phyloP scores from a whole-genome alignment of 2,113 vertebrate genomes.

The Pleuronectes platessa region DNA sequence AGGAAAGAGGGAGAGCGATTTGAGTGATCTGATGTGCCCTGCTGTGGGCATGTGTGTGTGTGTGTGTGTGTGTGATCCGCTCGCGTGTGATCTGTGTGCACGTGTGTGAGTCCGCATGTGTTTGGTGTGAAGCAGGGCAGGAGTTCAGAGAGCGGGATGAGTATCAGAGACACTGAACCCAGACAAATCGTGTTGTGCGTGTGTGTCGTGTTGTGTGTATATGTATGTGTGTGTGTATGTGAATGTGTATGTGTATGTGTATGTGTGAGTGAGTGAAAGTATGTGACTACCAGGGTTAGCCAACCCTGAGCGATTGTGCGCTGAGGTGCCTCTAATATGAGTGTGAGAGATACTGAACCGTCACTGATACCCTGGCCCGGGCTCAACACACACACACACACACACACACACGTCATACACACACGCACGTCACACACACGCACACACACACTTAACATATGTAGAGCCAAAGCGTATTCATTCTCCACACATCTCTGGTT shows the following conservation, averaged over 20 bases:
- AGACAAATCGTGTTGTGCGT: conserved; percentile 21
- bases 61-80: neutral
- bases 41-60: conserved; percentile 1
- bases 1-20: conserved; percentile 11
- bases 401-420: neutral
- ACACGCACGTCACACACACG: too few species aligned
- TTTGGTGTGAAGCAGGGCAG: conserved; percentile 54
- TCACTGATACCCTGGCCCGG: conserved; percentile 74
- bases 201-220: too few species aligned
- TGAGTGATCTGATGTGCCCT: conserved; percentile 46
- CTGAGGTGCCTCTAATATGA: conserved; percentile 77
- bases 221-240: too few species aligned
- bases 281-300: conserved; percentile 68
- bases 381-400: conserved; percentile 53
- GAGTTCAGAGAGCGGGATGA: conserved; percentile 68
- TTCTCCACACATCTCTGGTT: conserved; percentile 46
- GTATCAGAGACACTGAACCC: conserved; percentile 50
- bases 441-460: conserved; percentile 37
- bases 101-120: neutral
- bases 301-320: conserved; percentile 78
- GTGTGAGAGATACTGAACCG: conserved; percentile 73
- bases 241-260: conserved; percentile 15
- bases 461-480: conserved; percentile 37
- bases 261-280: conserved; percentile 51
- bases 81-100: neutral